Evolutionary conservation across 2,113 vertebrate genomes (phyloP).

Genomic region (Spermophilus dauricus): DNA sequence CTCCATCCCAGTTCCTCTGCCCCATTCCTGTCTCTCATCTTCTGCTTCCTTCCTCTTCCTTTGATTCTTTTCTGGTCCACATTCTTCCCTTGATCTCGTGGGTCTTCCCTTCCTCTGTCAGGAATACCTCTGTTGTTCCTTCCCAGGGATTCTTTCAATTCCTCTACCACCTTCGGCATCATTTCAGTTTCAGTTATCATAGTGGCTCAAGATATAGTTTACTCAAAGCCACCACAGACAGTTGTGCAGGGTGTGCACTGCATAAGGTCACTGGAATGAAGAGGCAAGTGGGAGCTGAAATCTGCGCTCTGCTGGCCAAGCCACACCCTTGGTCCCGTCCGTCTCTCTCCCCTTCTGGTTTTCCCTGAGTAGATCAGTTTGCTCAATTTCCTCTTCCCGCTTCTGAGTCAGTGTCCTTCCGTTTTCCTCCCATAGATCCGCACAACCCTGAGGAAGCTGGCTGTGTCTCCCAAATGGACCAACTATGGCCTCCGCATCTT

Average conservation of each 20-base stretch:
- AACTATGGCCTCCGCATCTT: slow-evolving; percentile 97
- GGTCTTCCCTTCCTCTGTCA: background rate
- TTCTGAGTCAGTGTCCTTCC: slow-evolving; percentile 20
- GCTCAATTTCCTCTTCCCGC: background rate
- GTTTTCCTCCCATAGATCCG: slow-evolving; percentile 88
- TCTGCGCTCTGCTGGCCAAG: rapidly evolving
- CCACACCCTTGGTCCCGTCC: background rate
- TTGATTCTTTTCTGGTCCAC: background rate
- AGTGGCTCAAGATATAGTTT: background rate
- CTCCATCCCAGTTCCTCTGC: background rate
- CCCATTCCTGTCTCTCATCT: background rate
- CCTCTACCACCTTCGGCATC: background rate
- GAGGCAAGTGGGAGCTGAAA: background rate
- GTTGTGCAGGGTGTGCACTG: background rate
- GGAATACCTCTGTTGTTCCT: background rate
- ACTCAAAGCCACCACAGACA: background rate
- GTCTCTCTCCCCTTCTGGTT: background rate
- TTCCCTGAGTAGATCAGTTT: background rate
- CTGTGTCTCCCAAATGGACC: slow-evolving; percentile 93
- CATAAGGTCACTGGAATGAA: background rate
- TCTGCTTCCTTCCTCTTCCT: background rate
- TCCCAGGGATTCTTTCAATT: background rate
- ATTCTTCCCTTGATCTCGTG: background rate
- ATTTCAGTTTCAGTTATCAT: background rate
- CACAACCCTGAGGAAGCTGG: slow-evolving; percentile 93